phyloP scores from a whole-genome alignment of 2,888 invertebrate species.

The Archips crataeganus region DNA sequence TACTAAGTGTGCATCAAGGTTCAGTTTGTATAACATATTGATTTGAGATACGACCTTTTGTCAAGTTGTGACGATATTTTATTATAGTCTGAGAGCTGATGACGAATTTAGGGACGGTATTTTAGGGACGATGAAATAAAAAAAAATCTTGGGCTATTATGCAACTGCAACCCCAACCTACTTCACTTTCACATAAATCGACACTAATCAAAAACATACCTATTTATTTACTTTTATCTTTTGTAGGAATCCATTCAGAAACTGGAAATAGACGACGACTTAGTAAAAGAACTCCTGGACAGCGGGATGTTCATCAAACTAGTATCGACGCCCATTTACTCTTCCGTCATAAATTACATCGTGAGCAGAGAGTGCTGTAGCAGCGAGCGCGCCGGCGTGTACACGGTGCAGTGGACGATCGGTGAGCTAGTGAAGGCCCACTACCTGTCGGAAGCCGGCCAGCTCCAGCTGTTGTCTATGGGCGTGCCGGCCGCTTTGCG shows the following conservation, averaged over 20 bases:
- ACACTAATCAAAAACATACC: no score
- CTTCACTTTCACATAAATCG: no score
- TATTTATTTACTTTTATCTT: constrained; percentile 9
- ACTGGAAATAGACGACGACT: constrained; percentile 66
- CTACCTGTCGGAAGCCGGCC: constrained; percentile 73
- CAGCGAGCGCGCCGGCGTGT: constrained; percentile 48
- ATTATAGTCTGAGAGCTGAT: no score
- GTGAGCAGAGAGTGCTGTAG: constrained; percentile 52
- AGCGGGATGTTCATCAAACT: constrained; percentile 68
- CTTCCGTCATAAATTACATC: constrained; percentile 64
- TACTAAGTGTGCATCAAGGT: no score
- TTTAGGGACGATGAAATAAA: no score
- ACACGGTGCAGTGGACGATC: constrained; percentile 67
- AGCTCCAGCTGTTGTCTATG: constrained; percentile 62
- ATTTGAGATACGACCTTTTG: no score
- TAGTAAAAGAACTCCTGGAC: constrained; percentile 72
- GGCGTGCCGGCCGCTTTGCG: constrained; percentile 68
- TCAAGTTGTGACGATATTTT: no score
- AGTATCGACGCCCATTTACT: constrained; percentile 69
- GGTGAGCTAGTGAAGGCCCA: constrained; percentile 62
- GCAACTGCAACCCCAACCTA: no score
- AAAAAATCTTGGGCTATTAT: no score
- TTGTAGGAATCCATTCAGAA: constrained; percentile 64
- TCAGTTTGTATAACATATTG: no score
- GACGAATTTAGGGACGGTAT: no score